These are phyloP conservation scores for Podocnemis expansa DNA, from an alignment of 2,113 vertebrate species.

Conservation along the genomic window DNA sequence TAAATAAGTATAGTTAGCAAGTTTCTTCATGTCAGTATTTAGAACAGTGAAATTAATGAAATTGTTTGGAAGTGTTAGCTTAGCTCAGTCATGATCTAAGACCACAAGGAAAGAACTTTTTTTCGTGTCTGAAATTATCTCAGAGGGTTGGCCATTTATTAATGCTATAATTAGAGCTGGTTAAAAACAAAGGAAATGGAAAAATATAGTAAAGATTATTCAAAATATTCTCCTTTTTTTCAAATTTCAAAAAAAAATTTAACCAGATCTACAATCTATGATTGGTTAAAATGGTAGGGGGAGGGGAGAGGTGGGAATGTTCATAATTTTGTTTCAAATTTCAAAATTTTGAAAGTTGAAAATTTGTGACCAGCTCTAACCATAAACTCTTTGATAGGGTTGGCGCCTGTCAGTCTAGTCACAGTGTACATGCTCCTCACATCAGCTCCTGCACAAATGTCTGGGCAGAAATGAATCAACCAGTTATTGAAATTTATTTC, in stretches of 20 bases:
- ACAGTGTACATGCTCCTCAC: neutral
- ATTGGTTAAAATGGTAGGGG: neutral
- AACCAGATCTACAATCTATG: neutral
- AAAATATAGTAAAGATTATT: neutral
- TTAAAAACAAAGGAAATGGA: neutral
- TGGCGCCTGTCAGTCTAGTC: neutral
- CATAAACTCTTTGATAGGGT: neutral
- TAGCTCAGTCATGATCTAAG: neutral
- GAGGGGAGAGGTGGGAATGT: no score
- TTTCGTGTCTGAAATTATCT: neutral
- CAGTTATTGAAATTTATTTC: neutral
- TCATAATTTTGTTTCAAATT: neutral
- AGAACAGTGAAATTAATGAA: neutral
- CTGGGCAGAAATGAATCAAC: no score
- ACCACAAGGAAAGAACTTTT: neutral
- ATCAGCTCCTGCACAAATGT: no score
- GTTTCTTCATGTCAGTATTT: neutral
- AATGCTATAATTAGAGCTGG: neutral
- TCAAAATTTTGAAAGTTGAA: neutral
- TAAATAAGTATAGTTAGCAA: neutral
- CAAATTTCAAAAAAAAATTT: neutral
- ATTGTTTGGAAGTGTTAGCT: neutral
- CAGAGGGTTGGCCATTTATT: neutral
- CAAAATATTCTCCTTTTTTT: neutral
- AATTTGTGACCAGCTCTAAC: neutral